Base-by-base conservation (phyloP, 2,888 invertebrate genomes). In the Dexiosoma caninum region DNA sequence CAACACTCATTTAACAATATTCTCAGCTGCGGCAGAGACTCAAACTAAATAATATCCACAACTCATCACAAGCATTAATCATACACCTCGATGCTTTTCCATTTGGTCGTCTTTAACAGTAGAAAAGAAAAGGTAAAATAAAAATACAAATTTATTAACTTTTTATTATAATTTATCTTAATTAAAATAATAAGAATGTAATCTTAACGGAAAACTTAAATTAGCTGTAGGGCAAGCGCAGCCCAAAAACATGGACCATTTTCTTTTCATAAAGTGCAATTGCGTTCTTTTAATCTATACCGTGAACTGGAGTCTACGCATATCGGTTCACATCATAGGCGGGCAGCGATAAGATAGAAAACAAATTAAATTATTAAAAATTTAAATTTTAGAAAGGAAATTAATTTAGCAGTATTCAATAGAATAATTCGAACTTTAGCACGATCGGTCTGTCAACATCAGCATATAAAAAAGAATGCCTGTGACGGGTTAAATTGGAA, bases 51-150 rank as follows among this genome's bases (percentile, higher is more conserved):
- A n/a, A 12, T 6, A 27, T 12, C 21, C n/a, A 42, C 37, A 32
- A 46, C 6, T 46, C n/a, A n/a, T n/a, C n/a, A n/a, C 3, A 60
- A 30, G 60, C 42, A 62, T 71, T 42, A 60, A 60, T 62, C 71
- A 60, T 53, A 60, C 40, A 51, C 60, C 21, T 53, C 32, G 51
- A 51, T 71, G 71, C 30, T 40, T 42, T 60, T 42, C 42, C 51
- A 27, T 60, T 71, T 30, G 49, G 19, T 40, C 49, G 42, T 40
- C 60, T 51, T n/a, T 12, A 44, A 40, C n/a, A 60, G n/a, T n/a
- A n/a, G n/a, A 49, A 44, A 40, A 60, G 7, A 53, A 46, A 59
- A 30, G 49, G 42, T 44, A 69, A 70, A 57, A 27, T n/a, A n/a
- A n/a, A n/a, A n/a, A n/a, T n/a, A n/a, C n/a, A n/a, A n/a, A n/a